Evolutionary conservation across 2,888 invertebrate genomes (phyloP), one percentile per base, ranked within the genome.

Genomic region (Zaprionus lineosus): DNA sequence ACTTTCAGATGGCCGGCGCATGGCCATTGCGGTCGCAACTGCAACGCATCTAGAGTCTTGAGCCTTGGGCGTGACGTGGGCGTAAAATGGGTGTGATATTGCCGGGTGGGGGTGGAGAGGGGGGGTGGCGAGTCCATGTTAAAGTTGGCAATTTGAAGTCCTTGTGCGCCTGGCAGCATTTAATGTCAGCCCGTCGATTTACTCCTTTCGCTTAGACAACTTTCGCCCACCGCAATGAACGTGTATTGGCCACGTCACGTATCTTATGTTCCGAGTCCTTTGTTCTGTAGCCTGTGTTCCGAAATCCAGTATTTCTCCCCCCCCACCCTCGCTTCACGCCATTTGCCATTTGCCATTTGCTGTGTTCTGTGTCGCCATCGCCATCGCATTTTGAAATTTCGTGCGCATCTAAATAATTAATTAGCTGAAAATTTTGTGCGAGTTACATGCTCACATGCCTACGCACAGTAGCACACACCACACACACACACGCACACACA

Each of bases 351-450:
- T n/a, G n/a, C 41, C 44, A 21, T 8, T 14, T 28, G 21, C n/a
- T 28, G 29, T 64, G 39, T 18, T 8, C 34, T 18, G 46, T 59
- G 39, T 61, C 52, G 47, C 21, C 62, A 46, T 47, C 58, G 57
- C 46, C 48, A 53, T 63, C 74, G 57, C 63, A 53, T 71, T 78
- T 79, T 72, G 55, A 83, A 83, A 67, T 81, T 76, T 82, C 75
- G 75, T 81, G 79, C 85, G 85, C 79, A 85, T 75, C 83, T 81
- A 85, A 81, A 81, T 82, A 74, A 82, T 82, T 84, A 48, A 84
- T 75, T 68, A 69, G 63, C 66, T 83, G 61, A 70, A 83, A 83
- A 79, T 75, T 75, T 79, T 69, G 65, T 78, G 69, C 62, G 53
- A 72, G 60, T 59, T 65, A 43, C 46, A 61, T 28, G 59, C 26